Evolutionary conservation across 2,888 invertebrate species (phyloP).

Genomic region (Copidosoma aretas): DNA sequence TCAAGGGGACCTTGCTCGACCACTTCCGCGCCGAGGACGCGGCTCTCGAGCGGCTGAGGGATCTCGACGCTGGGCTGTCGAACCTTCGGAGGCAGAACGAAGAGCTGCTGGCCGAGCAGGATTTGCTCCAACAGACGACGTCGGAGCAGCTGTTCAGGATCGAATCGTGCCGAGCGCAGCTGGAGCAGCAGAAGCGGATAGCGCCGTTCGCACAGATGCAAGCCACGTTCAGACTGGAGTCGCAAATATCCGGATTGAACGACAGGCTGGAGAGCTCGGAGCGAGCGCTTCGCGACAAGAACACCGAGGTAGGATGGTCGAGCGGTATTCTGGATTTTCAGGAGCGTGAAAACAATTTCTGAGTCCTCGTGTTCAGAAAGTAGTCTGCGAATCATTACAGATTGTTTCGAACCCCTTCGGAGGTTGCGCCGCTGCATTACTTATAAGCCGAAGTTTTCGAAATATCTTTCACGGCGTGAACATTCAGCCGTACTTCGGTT

Average conservation of each 20-base stretch:
- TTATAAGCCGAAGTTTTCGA: too few relatives aligned
- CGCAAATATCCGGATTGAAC: constrained; percentile 62
- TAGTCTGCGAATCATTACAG: too few relatives aligned
- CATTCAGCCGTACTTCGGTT: too few relatives aligned
- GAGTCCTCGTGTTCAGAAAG: too few relatives aligned
- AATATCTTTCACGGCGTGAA: too few relatives aligned
- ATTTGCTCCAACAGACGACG: constrained; percentile 81
- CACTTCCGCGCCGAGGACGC: constrained; percentile 80
- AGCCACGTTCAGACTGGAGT: constrained; percentile 67
- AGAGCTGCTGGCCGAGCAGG: constrained; percentile 84
- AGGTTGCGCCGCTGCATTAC: too few relatives aligned
- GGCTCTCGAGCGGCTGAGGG: constrained; percentile 76
- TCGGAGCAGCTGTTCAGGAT: constrained; percentile 84
- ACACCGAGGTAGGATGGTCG: constrained; percentile 54
- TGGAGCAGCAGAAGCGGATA: constrained; percentile 81
- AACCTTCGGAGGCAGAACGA: constrained; percentile 62
- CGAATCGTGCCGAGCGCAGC: constrained; percentile 79
- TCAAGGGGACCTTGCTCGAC: constrained; percentile 68
- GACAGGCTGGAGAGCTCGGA: constrained; percentile 63
- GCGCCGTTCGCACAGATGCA: constrained; percentile 78
- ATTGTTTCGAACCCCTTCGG: too few relatives aligned
- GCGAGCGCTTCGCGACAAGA: constrained; percentile 53
- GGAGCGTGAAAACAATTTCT: too few relatives aligned
- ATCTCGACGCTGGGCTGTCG: constrained; percentile 78
- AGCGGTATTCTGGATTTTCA: too few relatives aligned